Conservation (phyloP, 2,888 invertebrate genomes). For the Nebria brevicollis region DNA sequence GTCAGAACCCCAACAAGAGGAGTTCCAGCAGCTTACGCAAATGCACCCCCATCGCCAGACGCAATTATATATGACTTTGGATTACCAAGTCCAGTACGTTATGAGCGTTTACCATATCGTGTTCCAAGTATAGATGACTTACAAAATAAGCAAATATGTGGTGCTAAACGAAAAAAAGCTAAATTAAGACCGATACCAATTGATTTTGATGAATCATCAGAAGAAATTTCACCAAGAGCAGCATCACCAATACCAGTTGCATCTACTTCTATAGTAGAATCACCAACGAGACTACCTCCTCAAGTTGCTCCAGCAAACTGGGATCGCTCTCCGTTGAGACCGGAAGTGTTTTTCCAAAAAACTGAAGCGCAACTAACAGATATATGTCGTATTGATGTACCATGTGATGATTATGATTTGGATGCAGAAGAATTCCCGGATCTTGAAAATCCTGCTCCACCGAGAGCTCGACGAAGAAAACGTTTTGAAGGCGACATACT, state of each 20-base stretch:
- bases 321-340: background rate
- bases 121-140: background rate
- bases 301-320: background rate
- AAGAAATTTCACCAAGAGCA: background rate
- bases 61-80: background rate
- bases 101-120: background rate
- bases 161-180: background rate
- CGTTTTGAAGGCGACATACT: background rate
- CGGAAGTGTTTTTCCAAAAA: background rate
- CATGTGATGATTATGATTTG: background rate
- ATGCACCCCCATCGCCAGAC: slow-evolving; percentile 6
- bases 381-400: background rate
- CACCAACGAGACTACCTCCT: background rate
- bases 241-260: background rate
- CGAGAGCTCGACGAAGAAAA: background rate
- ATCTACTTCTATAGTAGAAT: background rate
- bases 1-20: background rate
- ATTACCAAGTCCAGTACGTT: slow-evolving; percentile 8
- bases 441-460: background rate
- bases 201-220: background rate
- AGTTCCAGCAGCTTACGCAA: background rate
- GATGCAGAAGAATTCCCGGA: background rate
- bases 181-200: background rate
- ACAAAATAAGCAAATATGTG: background rate
- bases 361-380: background rate